Evolutionary conservation across 1,140 invertebrate genomes (phyloP).

Genomic region (Macrocentrus cingulum): DNA sequence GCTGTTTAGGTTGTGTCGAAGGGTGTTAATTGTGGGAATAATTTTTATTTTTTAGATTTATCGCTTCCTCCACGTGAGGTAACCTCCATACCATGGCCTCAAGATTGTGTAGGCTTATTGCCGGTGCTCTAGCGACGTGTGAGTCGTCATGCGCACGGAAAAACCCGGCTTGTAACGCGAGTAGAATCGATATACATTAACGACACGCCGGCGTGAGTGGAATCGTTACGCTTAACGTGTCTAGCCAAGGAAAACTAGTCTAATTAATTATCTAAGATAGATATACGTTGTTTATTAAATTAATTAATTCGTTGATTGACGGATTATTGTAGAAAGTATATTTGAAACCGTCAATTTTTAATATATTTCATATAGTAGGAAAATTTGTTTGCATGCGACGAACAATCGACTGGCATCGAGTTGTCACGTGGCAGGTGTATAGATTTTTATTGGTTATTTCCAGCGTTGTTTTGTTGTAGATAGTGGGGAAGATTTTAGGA

Average conservation of each 20-base stretch:
- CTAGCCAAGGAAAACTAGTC: conserved; percentile 18
- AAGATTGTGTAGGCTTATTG: conserved; percentile 16
- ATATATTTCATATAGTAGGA: background rate
- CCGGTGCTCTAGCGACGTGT: conserved; percentile 21
- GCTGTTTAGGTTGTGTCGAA: too few relatives aligned
- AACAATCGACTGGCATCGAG: conserved; percentile 17
- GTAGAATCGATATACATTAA: conserved; percentile 34
- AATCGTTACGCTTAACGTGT: conserved; percentile 20
- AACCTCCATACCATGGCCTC: conserved; percentile 16
- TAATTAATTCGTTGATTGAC: too few relatives aligned
- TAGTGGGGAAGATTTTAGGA: background rate
- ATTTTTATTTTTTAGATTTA: background rate
- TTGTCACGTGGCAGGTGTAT: background rate
- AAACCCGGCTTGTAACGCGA: conserved; percentile 20
- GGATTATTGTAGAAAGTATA: too few relatives aligned
- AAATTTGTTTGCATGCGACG: conserved; percentile 3
- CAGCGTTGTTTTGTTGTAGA: too few relatives aligned
- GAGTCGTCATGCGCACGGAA: conserved; percentile 25
- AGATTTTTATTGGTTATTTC: background rate
- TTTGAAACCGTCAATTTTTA: conserved; percentile 13
- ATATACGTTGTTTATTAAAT: too few relatives aligned
- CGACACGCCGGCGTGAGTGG: conserved; percentile 19
- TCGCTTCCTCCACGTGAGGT: conserved; percentile 5
- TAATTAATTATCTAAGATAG: conserved; percentile 7
- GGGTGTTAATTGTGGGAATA: background rate